Base-by-base conservation (phyloP, 2,888 invertebrate genomes). In the Habrosyne pyritoides region DNA sequence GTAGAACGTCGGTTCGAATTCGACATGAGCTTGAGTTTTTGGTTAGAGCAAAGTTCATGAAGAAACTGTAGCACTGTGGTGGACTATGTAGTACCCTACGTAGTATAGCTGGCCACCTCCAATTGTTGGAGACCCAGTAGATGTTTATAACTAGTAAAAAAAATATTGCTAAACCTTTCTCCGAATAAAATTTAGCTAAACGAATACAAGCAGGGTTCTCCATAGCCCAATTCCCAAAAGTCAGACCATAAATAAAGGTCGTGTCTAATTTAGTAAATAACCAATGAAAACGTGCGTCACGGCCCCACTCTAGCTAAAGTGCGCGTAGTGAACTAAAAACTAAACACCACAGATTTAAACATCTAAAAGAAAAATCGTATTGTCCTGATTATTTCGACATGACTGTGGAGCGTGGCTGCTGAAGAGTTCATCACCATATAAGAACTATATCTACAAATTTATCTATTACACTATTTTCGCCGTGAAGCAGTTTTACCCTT, bases 341-440 rank as follows among this genome's bases (percentile, higher is more conserved):
- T 48, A 48, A 48, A 48, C 48, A 48, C 24, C 26, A 48, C 22
- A 24, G 10, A 47, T 47, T 47, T 48, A 48, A 22, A 22, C 48
- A 2, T 26, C 7, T 48, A 18, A n/a, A 8, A 24, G 48, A 48
- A 48, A 48, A 48, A 48, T 48, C 47, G 12, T 22, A 22, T 47
- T 21, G 21, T 22, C 10, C 22, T 10, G 47, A 10, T 47, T 4
- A 12, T 33, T 33, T 12, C 21, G 22, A 47, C 47, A 47, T 47
- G 22, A 22, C 22, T 21, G 22, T 8, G 22, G 22, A 12, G 12
- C 22, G 0, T 10, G 47, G 3, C 18, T 14, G 18, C 6, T 4
- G 47, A 47, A 22, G 10, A 22, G 22, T 47, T 22, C 47, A n/a
- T 47, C n/a, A 12, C 2, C 33, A n/a, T 12, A 7, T 12, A 33